phyloP scores from a whole-genome alignment of 2,113 vertebrate species.

The Caracal caracal region DNA sequence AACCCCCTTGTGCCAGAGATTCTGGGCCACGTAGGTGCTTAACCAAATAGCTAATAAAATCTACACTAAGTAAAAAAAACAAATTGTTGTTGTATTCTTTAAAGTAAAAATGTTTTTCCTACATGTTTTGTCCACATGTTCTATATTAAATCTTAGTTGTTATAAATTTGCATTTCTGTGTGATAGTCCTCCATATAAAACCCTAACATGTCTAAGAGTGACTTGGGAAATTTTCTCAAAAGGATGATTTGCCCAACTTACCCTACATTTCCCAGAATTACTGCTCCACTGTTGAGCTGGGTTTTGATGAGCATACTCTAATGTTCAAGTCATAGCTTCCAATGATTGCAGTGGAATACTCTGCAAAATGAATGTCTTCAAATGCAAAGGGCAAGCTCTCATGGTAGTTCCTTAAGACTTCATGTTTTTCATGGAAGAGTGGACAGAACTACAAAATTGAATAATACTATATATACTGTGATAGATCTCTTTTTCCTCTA shows the following conservation, averaged over 20 bases:
- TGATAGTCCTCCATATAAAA: background rate
- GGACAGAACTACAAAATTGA: background rate
- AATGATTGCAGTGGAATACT: background rate
- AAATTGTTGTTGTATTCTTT: conserved; percentile 5
- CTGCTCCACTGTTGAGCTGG: background rate
- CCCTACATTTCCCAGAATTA: conserved; percentile 19
- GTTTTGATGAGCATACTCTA: background rate
- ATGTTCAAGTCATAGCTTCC: background rate
- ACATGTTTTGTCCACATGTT: background rate
- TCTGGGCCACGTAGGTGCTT: background rate
- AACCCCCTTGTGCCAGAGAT: background rate
- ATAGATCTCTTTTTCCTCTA: background rate
- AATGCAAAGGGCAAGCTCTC: background rate
- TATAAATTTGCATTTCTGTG: conserved; percentile 3
- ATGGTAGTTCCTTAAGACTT: background rate
- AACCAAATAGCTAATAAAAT: conserved; percentile 12
- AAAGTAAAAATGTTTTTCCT: conserved; percentile 27
- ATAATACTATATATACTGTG: background rate
- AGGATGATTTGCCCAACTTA: background rate
- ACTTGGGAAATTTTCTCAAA: conserved; percentile 8
- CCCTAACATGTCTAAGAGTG: background rate
- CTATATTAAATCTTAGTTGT: background rate
- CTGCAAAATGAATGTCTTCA: background rate
- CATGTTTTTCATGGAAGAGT: background rate
- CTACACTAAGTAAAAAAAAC: conserved; percentile 2